Base-by-base conservation (phyloP, 2,113 vertebrate genomes). In the Corvus moneduloides region DNA sequence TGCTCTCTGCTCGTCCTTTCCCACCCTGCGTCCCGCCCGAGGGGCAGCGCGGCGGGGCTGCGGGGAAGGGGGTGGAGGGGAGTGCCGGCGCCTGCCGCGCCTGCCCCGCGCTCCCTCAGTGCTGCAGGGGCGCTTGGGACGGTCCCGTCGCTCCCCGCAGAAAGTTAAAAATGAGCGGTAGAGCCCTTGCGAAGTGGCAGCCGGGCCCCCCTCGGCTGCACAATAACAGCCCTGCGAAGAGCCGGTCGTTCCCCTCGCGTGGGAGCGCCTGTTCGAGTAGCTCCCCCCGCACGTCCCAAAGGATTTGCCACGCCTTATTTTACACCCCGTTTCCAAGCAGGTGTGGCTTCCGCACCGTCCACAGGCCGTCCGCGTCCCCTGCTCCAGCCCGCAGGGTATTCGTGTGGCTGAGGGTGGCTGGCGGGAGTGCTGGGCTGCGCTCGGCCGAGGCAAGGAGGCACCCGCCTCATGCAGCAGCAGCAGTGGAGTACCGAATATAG, bases 341-440 rank as follows among this genome's bases (percentile, higher is more conserved):
- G 16, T 52, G 67, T 7, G 48, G 12, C 3, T 23, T 7, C 12
- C 8, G 39, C 51, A 1, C 2, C 6, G 11, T 17, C 9, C 46
- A 0, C 58, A 16, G 52, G 23, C 75, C 27, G 19, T 12, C 26
- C 7, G 23, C 1, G 14, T 37, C 32, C n/a, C 7, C 55, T 9
- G 61, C 54, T 16, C 9, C 13, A 39, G 69, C 26, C 51, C 7
- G 22, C 24, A 2, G 16, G 12, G 6, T 7, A 0, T 2, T 9
- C 0, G 0, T 15, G 37, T 9, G 48, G 1, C 23, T 4, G 78
- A 26, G 43, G 7, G 1, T 10, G 37, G 39, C 28, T 15, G 62
- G 16, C 3, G 17, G 28, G 10, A 7, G 11, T 2, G 10, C 55
- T 0, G 44, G 11, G 41, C 41, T 56, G 73, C 4, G 22, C 58